Conservation (phyloP, 1,140 invertebrate genomes). For the Luehdorfia chinensis region DNA sequence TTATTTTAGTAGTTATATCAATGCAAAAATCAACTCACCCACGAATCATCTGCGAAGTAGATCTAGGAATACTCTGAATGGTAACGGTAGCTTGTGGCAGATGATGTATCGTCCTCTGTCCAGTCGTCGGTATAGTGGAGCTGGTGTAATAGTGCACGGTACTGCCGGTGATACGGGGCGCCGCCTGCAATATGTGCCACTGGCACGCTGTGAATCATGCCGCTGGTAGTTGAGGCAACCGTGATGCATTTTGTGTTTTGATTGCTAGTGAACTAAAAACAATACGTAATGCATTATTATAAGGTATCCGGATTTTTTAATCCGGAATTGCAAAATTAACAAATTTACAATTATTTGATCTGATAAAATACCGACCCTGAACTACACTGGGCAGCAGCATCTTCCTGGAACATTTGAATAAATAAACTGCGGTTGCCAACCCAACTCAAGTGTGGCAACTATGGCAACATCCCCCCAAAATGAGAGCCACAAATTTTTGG, state of each 20-base stretch:
- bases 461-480: no score
- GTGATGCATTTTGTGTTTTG: constrained; percentile 63
- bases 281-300: no score
- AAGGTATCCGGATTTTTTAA: no score
- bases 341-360: no score
- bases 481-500: no score
- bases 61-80: constrained; percentile 58
- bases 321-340: no score
- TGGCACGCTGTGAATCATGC: constrained; percentile 64
- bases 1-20: no score
- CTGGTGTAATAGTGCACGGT: constrained; percentile 65
- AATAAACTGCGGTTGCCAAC: no score
- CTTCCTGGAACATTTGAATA: no score
- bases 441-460: no score
- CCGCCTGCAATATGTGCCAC: constrained; percentile 54
- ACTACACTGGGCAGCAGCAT: no score
- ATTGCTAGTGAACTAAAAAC: constrained; percentile 45
- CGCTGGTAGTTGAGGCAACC: constrained; percentile 63
- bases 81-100: constrained; percentile 59
- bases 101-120: constrained; percentile 41
- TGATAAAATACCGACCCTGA: no score
- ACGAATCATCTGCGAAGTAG: constrained; percentile 60
- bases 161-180: constrained; percentile 49
- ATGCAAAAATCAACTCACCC: constrained; percentile 46
- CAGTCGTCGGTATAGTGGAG: constrained; percentile 22